Evolutionary conservation across 2,797 vertebrate genomes (phyloP), one percentile per base, ranked within the genome.

Genomic region (Notamacropus eugenii): DNA sequence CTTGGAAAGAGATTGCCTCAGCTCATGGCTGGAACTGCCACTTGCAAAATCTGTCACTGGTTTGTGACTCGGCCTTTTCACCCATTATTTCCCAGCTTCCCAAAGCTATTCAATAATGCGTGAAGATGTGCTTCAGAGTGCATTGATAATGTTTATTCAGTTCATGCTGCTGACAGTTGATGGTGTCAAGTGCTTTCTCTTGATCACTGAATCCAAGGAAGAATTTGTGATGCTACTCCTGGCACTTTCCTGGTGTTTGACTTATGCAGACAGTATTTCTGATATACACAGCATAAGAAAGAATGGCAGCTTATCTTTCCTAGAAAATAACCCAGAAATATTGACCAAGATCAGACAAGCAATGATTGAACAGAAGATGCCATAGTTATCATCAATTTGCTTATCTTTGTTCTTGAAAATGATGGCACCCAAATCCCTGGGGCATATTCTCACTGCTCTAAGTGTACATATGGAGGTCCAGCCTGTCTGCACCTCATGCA

Each of bases 111-210:
- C n/a, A 27, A 8, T 29, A 1, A 46, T 92, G 90, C 74, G 19
- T 31, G 24, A 94, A 91, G n/a, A 62, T 31, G 3, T 29, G 4
- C 14, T 94, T 90, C 40, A 2, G 11, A 93, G 92, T 67, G n/a
- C 74, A 82, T 46, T 29, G 50, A 54, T 0, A 14, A 0, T 31
- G 27, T 55, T 94, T 55, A 54, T n/a, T 92, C 29, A 57, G 14
- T 67, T 54, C 12, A 90, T 93, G 87, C 52, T 67, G 3, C 13
- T 58, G 55, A 55, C 40, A 50, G 27, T 93, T 34, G 82, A 52
- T 82, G 90, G 29, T 55, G 34, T 90, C 91, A 95, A 55, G 92
- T 91, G 19, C 27, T 9, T 90, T 95, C 87, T 87, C 90, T 54
- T 87, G 54, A 91, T 90, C 54, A 93, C 90, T 54, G 54, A 96